Conservation (phyloP, 35 echinoderm and acorn worm genomes). For the Hemicentrotus pulcherrimus region DNA sequence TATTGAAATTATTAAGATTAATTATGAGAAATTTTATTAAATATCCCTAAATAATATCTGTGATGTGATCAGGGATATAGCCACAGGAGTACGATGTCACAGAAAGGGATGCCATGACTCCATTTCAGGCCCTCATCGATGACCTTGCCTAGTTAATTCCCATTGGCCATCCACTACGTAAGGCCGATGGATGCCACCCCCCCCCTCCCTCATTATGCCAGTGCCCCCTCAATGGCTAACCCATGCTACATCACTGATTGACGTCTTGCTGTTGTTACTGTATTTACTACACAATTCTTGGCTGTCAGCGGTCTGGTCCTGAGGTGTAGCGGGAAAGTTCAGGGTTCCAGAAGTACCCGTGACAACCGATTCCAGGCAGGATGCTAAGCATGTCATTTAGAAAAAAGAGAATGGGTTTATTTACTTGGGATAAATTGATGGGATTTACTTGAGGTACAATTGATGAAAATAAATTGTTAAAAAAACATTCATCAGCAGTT, state of each 20-base stretch:
- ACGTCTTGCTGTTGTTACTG: background rate
- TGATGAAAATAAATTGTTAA: background rate
- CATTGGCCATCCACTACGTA: background rate
- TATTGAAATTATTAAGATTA: no score
- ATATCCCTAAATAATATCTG: no score
- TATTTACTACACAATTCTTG: background rate
- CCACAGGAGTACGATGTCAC: no score
- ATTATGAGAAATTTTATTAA: no score
- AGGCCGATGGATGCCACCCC: background rate
- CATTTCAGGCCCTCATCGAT: no score
- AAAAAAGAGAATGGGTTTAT: background rate
- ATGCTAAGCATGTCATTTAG: background rate
- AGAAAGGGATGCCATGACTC: no score
- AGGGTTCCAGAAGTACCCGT: background rate
- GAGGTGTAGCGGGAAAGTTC: background rate
- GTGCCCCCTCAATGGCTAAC: background rate
- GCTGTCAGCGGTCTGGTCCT: conserved; percentile 13
- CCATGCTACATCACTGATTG: background rate
- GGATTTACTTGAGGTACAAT: background rate
- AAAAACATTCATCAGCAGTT: background rate
- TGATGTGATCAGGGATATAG: no score
- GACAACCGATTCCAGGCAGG: background rate
- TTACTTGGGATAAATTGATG: background rate
- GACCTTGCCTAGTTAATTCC: no score
- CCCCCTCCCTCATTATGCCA: background rate